Conservation (phyloP, 2,888 invertebrate species). For the Euproctis similis region DNA sequence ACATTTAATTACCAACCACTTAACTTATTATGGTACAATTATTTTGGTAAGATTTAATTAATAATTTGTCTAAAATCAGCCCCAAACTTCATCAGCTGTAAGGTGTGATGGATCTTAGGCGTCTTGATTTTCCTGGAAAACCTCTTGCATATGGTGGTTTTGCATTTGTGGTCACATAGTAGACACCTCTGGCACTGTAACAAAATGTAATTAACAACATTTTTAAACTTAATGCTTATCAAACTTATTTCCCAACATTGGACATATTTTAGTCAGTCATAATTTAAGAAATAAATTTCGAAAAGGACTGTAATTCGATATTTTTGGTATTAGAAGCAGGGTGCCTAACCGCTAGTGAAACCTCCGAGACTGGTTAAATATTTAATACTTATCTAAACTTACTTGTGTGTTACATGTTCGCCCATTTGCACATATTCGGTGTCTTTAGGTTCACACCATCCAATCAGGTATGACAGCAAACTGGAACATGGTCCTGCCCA, state of each 20-base stretch:
- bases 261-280: not conserved
- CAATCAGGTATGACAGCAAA: conserved; percentile 87
- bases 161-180: conserved; percentile 90
- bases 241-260: not conserved
- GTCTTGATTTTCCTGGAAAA: conserved; percentile 79
- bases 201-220: conserved; percentile 10
- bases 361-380: not conserved
- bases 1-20: not conserved
- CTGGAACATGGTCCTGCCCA: conserved; percentile 91
- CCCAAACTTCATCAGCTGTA: conserved; percentile 44
- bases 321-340: not conserved
- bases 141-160: conserved; percentile 90
- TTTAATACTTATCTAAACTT: conserved; percentile 38
- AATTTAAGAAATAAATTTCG: no score
- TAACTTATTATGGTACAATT: not conserved
- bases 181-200: conserved; percentile 87
- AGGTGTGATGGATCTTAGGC: conserved; percentile 46
- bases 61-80: conserved; percentile 1
- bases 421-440: conserved; percentile 90
- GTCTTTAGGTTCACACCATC: conserved; percentile 87
- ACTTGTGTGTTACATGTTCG: conserved; percentile 87
- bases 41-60: conserved; percentile 16
- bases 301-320: not conserved
- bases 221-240: not conserved
- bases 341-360: no score